These are phyloP conservation scores for Triplophysa tibetana DNA, from an alignment of 2,113 vertebrate genomes.

Conservation along the genomic window DNA sequence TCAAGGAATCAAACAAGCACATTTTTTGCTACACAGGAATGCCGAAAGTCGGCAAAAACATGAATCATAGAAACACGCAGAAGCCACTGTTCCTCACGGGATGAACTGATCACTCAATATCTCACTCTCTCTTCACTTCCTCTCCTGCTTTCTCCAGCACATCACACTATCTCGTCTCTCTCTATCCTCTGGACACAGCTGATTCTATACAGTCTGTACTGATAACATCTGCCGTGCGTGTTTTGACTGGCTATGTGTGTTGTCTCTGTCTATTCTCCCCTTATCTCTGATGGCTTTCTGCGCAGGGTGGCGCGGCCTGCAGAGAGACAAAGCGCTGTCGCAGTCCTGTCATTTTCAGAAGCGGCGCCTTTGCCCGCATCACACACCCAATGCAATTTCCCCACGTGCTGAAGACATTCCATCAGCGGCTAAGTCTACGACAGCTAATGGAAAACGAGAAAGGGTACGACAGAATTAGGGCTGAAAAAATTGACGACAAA, in stretches of 20 bases:
- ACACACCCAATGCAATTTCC: slow-evolving; percentile 21
- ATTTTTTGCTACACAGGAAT: background rate
- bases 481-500: no score
- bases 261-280: slow-evolving; percentile 51
- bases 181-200: slow-evolving; percentile 17
- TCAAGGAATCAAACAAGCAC: no score
- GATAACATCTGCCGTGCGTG: slow-evolving; percentile 60
- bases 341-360: slow-evolving; percentile 38
- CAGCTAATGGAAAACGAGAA: slow-evolving; percentile 24
- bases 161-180: slow-evolving; percentile 8
- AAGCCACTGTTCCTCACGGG: slow-evolving; percentile 12
- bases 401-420: slow-evolving; percentile 6
- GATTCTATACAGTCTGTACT: slow-evolving; percentile 37
- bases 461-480: slow-evolving; percentile 23
- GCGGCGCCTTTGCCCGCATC: background rate
- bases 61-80: background rate
- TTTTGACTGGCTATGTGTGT: slow-evolving; percentile 57
- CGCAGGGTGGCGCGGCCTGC: slow-evolving; percentile 32
- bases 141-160: background rate
- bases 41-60: background rate
- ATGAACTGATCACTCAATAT: background rate
- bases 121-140: background rate
- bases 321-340: slow-evolving; percentile 34
- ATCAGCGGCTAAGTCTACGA: slow-evolving; percentile 39
- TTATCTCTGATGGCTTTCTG: slow-evolving; percentile 56